Conservation (phyloP, 2,113 vertebrate genomes). For the Gymnobelideus leadbeateri region DNA sequence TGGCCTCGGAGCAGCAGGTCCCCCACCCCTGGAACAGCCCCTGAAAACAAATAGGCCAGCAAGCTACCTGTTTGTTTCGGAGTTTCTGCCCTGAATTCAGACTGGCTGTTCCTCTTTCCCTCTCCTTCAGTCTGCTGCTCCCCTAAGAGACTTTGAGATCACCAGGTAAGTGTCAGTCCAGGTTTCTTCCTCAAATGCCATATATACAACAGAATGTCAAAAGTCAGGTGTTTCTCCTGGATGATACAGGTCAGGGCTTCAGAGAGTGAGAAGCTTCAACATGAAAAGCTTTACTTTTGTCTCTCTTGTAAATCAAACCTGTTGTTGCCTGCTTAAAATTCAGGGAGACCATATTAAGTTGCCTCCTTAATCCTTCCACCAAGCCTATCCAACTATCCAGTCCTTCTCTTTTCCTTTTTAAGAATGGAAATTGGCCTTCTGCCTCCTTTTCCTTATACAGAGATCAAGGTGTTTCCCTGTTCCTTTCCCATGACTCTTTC, state of each 20-base stretch:
- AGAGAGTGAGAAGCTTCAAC: not conserved
- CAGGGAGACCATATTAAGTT: not conserved
- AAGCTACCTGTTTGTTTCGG: not conserved
- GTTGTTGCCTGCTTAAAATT: slow-evolving; percentile 2
- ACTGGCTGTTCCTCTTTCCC: not conserved
- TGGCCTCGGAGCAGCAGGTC: too few relatives aligned
- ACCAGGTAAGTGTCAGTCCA: not conserved
- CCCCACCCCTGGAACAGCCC: not conserved
- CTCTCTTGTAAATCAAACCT: not conserved
- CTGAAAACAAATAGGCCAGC: not conserved
- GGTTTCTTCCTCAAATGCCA: not conserved
- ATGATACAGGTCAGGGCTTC: not conserved
- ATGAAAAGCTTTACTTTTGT: not conserved
- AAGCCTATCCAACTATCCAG: not conserved
- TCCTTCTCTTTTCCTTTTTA: not conserved
- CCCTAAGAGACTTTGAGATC: not conserved
- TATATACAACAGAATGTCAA: not conserved
- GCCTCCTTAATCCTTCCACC: not conserved
- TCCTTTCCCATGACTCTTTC: not conserved
- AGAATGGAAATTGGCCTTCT: not conserved
- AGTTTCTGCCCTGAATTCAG: not conserved
- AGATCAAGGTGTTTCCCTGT: not conserved
- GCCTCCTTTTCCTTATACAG: not conserved
- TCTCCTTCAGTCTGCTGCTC: not conserved
- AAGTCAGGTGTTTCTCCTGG: not conserved